phyloP scores from a whole-genome alignment of 2,113 vertebrate genomes.

The Etia nguti region DNA sequence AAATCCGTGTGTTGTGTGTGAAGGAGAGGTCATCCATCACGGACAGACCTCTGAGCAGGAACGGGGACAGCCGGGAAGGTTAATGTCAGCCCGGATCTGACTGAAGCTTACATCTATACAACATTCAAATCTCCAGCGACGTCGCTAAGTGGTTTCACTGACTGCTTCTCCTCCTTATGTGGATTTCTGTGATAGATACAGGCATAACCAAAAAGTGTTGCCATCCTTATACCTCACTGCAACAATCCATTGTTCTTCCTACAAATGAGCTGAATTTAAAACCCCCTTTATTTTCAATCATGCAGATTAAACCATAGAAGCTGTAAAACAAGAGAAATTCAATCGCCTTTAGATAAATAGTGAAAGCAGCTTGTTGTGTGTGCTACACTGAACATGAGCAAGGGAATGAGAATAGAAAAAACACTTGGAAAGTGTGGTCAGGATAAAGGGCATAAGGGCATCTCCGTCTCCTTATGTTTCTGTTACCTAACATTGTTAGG shows the following conservation, averaged over 20 bases:
- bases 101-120: slow-evolving; percentile 21
- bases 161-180: neutral
- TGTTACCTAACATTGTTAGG: neutral
- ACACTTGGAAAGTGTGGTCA: neutral
- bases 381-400: neutral
- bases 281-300: neutral
- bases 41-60: slow-evolving; percentile 2
- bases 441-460: neutral
- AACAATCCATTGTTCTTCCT: neutral
- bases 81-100: slow-evolving; percentile 35
- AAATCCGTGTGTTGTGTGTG: neutral
- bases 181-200: neutral
- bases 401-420: neutral
- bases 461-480: neutral
- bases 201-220: neutral
- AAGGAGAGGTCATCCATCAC: slow-evolving; percentile 48
- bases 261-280: neutral
- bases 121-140: slow-evolving; percentile 31
- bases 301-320: neutral
- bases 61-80: slow-evolving; percentile 36
- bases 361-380: neutral
- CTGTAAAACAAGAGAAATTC: neutral
- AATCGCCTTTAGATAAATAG: neutral
- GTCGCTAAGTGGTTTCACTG: neutral
- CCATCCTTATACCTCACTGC: neutral